Conservation (phyloP, 2,797 vertebrate genomes). For the Fratercula arctica region DNA sequence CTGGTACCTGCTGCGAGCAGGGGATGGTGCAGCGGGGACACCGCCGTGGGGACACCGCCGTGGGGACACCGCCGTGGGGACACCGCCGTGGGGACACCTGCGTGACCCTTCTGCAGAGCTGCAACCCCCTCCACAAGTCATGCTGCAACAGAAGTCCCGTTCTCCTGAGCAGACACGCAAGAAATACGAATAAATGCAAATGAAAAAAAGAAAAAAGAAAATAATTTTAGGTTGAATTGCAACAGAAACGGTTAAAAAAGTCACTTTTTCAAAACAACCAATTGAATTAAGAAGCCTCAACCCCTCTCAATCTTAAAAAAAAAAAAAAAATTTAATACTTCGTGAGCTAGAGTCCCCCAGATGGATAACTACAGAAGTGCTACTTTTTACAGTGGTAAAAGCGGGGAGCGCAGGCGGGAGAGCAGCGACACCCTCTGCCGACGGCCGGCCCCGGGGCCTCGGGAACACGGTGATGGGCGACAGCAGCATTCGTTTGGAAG, state of each 20-base stretch:
- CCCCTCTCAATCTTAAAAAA: not conserved
- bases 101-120: accelerated
- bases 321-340: no score
- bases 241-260: not conserved
- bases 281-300: not conserved
- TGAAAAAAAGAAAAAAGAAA: not conserved
- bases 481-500: accelerated
- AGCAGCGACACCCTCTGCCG: slow-evolving; percentile 9
- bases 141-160: accelerated
- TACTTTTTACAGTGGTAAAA: accelerated
- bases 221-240: not conserved
- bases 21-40: not conserved
- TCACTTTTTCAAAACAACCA: not conserved
- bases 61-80: not conserved
- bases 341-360: not conserved
- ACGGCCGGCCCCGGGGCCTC: not conserved
- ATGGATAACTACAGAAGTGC: not conserved
- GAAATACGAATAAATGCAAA: accelerated
- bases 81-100: accelerated
- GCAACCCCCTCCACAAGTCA: not conserved
- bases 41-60: accelerated
- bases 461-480: accelerated
- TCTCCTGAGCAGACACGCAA: not conserved
- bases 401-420: accelerated
- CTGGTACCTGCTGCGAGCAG: not conserved